Percentiles rank a stretch among this genome's conserved stretches.
phyloP scores from a whole-genome alignment of 2,113 vertebrate species.

The Oreotrochilus melanogaster region DNA sequence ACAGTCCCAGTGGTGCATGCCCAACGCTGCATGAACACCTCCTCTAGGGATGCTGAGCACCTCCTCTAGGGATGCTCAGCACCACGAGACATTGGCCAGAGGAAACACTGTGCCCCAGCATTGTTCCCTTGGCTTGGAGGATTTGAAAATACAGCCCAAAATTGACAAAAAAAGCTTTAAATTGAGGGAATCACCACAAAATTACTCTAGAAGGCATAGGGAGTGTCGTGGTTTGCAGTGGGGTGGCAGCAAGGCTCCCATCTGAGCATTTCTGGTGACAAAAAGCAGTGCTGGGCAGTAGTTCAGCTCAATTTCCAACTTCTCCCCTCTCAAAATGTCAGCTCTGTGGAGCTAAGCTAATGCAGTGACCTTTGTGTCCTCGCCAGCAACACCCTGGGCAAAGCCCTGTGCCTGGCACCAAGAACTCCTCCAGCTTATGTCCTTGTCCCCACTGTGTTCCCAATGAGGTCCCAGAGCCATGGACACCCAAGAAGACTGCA shows the following conservation, averaged over 20 bases:
- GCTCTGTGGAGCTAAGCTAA: neutral
- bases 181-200: neutral
- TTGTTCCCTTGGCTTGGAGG: neutral
- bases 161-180: neutral
- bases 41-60: neutral
- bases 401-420: neutral
- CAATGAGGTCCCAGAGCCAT: fast-evolving
- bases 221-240: neutral
- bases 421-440: neutral
- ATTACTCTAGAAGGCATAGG: neutral
- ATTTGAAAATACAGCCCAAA: neutral
- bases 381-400: neutral
- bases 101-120: neutral
- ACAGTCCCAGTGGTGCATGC: fast-evolving
- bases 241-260: neutral
- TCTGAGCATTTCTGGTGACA: neutral
- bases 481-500: neutral
- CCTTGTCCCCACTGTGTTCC: neutral
- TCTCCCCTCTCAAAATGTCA: neutral
- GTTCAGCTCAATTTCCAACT: slow-evolving; percentile 24
- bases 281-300: neutral
- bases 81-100: fast-evolving
- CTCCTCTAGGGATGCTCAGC: neutral
- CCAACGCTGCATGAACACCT: neutral
- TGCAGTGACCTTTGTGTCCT: neutral